Conservation (phyloP, 2,888 invertebrate genomes). For the Galerucella calmariensis region DNA sequence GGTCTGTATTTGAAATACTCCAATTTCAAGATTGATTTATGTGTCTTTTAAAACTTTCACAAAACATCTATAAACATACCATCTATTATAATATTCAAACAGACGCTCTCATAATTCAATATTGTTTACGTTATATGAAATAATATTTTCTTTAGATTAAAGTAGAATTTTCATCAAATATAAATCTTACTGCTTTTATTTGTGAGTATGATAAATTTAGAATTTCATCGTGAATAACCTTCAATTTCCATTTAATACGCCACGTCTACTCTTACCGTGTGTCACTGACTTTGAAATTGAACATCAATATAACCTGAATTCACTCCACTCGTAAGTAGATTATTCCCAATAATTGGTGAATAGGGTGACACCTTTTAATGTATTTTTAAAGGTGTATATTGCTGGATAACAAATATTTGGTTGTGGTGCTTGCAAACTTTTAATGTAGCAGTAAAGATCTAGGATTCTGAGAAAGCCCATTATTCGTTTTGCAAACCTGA, state of each 20-base stretch:
- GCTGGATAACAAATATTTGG: too few species aligned
- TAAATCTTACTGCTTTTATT: background rate
- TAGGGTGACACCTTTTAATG: too few species aligned
- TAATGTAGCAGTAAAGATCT: too few species aligned
- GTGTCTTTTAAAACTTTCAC: background rate
- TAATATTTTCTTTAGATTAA: background rate
- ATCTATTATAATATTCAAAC: background rate
- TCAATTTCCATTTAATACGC: background rate
- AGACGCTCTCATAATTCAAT: background rate
- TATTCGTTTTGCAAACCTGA: too few species aligned
- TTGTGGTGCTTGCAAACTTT: too few species aligned
- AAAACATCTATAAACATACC: background rate
- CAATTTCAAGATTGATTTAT: too few species aligned
- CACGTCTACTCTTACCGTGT: background rate
- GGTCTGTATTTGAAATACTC: too few species aligned
- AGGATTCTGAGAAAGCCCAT: too few species aligned
- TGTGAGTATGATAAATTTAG: background rate
- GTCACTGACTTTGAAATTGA: background rate
- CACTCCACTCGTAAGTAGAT: too few species aligned
- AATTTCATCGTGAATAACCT: background rate
- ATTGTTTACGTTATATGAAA: constrained; percentile 1
- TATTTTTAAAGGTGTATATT: too few species aligned
- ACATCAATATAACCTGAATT: background rate
- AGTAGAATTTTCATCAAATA: background rate
- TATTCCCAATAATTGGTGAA: too few species aligned